Evolutionary conservation across 2,888 invertebrate species (phyloP).

Genomic region (Corythucha ciliata): DNA sequence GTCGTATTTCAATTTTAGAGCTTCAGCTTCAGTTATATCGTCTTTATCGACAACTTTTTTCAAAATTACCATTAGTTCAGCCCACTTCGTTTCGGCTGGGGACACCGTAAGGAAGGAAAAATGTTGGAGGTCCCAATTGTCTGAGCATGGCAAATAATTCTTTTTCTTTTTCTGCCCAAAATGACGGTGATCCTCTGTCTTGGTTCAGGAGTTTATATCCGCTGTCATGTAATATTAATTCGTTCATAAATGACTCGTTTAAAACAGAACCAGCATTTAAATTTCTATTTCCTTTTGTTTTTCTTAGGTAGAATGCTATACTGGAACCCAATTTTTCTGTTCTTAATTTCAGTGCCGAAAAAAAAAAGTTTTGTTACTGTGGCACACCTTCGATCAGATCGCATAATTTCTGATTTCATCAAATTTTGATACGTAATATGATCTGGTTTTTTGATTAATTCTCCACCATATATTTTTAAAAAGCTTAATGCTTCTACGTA

Average conservation of each 20-base stretch:
- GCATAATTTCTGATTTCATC: slow-evolving; percentile 23
- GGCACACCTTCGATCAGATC: slow-evolving; percentile 7
- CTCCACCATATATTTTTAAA: slow-evolving; percentile 20
- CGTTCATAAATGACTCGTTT: too few relatives aligned
- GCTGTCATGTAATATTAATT: too few relatives aligned
- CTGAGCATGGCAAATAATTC: slow-evolving; percentile 32
- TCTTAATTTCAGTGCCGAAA: slow-evolving; percentile 9
- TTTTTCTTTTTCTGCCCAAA: slow-evolving; percentile 35
- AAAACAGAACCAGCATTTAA: too few relatives aligned
- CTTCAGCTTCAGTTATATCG: slow-evolving; percentile 26
- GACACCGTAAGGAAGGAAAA: slow-evolving; percentile 32
- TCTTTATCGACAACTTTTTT: slow-evolving; percentile 5
- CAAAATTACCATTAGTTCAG: slow-evolving; percentile 27
- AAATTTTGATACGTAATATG: too few relatives aligned
- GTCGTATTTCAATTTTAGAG: slow-evolving; percentile 19
- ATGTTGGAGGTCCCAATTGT: slow-evolving; percentile 31
- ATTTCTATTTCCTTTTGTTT: slow-evolving; percentile 12
- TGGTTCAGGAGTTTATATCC: slow-evolving; percentile 8
- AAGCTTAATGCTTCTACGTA: slow-evolving; percentile 21
- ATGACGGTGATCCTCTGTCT: slow-evolving; percentile 25
- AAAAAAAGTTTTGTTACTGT: slow-evolving; percentile 1
- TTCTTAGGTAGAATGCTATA: slow-evolving; percentile 8
- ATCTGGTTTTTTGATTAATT: too few relatives aligned
- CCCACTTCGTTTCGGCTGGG: slow-evolving; percentile 29
- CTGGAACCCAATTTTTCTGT: slow-evolving; percentile 4